These are phyloP conservation scores for Ecliptopera silaceata DNA, from an alignment of 2,888 invertebrate species.

Conservation along the genomic window DNA sequence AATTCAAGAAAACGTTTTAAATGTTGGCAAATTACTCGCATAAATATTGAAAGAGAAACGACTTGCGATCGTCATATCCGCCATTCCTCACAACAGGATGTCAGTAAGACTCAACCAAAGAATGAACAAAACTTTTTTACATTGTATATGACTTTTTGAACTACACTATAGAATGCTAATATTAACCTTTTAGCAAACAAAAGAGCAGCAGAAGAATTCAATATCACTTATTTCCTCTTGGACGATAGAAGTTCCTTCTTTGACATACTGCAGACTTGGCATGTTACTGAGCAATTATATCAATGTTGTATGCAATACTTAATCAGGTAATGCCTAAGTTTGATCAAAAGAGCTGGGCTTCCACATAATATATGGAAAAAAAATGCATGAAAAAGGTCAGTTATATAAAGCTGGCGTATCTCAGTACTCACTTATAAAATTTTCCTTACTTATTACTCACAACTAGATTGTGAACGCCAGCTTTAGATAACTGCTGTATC, in stretches of 20 bases:
- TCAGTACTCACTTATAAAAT: too few species aligned
- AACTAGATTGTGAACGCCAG: too few species aligned
- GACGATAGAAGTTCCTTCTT: not conserved
- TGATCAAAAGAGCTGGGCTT: too few species aligned
- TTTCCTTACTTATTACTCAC: too few species aligned
- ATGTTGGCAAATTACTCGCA: slow-evolving; percentile 20
- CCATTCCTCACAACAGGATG: slow-evolving; percentile 14
- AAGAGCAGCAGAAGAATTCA: not conserved
- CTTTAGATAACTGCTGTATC: too few species aligned
- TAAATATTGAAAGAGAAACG: slow-evolving; percentile 13
- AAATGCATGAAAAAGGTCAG: too few species aligned
- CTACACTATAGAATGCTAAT: not conserved
- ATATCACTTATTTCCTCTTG: slow-evolving; percentile 21
- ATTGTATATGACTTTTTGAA: not conserved
- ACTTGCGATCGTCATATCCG: slow-evolving; percentile 14
- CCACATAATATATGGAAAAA: too few species aligned
- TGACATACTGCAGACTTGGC: slow-evolving; percentile 2
- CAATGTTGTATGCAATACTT: slow-evolving; percentile 10
- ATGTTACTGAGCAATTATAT: slow-evolving; percentile 6
- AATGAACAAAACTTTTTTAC: not conserved
- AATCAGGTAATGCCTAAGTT: not conserved
- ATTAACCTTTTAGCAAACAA: not conserved
- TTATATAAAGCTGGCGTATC: too few species aligned
- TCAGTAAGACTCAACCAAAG: slow-evolving; percentile 4
- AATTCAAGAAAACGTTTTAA: slow-evolving; percentile 11